phyloP scores from a whole-genome alignment of 37 sponge, comb jelly and placozoan genomes.

The Geodia barretti region DNA sequence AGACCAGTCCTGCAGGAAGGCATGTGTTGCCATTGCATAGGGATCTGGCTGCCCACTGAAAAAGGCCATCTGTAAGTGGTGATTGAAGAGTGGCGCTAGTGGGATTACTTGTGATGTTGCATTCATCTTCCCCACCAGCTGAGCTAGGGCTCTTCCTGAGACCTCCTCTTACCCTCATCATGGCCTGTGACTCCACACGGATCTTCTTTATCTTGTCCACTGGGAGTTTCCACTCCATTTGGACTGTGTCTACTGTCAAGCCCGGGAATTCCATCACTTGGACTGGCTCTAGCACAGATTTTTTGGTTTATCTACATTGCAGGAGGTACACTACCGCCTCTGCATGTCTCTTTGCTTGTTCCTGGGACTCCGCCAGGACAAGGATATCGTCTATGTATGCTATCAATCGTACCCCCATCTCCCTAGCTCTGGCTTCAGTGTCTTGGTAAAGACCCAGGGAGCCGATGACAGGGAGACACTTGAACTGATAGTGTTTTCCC shows the following conservation, averaged over 20 bases:
- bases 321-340: constrained; percentile 20
- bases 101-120: constrained; percentile 23
- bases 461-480: constrained; percentile 23
- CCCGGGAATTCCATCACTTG: constrained; percentile 59
- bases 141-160: constrained; percentile 11
- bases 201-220: constrained; percentile 26
- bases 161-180: background rate
- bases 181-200: background rate
- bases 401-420: constrained; percentile 11
- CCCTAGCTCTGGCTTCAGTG: constrained; percentile 29
- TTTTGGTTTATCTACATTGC: constrained; percentile 27
- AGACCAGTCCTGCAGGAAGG: constrained; percentile 38
- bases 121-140: constrained; percentile 34
- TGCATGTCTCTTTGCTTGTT: background rate
- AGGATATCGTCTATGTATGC: constrained; percentile 29
- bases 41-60: constrained; percentile 46
- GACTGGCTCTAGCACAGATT: constrained; percentile 8
- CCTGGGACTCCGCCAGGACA: constrained; percentile 11
- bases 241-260: constrained; percentile 16
- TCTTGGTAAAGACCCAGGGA: constrained; percentile 28
- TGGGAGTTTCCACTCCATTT: constrained; percentile 43
- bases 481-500: constrained; percentile 21
- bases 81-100: constrained; percentile 33
- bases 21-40: constrained; percentile 42
- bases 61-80: constrained; percentile 26